phyloP scores from a whole-genome alignment of 2,113 vertebrate genomes.

The Proteles cristata region DNA sequence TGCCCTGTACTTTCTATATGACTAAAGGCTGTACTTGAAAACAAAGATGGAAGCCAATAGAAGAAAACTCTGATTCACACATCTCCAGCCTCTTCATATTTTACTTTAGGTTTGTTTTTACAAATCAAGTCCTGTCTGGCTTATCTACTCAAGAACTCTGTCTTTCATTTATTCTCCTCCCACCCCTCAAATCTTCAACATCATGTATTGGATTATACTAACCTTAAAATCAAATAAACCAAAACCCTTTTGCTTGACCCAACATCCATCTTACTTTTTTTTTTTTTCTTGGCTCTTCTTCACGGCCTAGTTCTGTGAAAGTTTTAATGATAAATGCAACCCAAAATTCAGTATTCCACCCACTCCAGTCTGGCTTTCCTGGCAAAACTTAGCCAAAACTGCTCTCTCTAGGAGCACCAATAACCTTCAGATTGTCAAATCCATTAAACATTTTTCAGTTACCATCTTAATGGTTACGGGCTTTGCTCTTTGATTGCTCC shows the following conservation, averaged over 20 bases:
- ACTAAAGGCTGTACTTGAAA: not conserved
- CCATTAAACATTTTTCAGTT: not conserved
- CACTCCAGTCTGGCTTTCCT: not conserved
- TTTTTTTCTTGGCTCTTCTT: not conserved
- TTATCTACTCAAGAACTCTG: not conserved
- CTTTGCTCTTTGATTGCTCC: not conserved
- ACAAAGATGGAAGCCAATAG: not conserved
- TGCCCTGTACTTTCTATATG: not conserved
- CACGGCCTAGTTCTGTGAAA: not conserved
- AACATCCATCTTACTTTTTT: not conserved
- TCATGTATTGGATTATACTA: not conserved
- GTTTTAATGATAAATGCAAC: constrained; percentile 25
- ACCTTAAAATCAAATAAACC: not conserved
- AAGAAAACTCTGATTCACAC: not conserved
- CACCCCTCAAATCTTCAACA: not conserved
- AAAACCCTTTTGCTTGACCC: not conserved
- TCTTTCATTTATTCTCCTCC: not conserved
- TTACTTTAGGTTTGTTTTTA: not conserved
- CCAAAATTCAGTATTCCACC: not conserved
- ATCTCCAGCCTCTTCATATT: not conserved
- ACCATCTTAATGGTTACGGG: not conserved
- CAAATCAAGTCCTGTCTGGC: not conserved
- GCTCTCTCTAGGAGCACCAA: not conserved
- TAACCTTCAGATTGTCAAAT: not conserved
- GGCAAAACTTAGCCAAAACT: not conserved